Evolutionary conservation across 1,140 invertebrate species (phyloP), one percentile per base, ranked within the genome.

Genomic region (Epicauta chinensis): DNA sequence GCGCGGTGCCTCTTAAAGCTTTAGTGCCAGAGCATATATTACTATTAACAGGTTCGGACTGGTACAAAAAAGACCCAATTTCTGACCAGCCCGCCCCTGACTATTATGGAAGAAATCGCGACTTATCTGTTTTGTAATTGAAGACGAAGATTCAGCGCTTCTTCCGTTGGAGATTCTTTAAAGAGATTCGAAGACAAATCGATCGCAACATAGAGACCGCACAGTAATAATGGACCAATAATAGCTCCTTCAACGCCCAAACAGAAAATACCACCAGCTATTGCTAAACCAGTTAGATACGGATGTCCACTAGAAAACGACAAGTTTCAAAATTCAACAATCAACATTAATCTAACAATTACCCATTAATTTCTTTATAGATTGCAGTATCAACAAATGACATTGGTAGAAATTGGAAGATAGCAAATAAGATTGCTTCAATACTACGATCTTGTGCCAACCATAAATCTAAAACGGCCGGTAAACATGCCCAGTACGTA

Each of bases 201-300:
- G 40, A 90, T 77, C 12, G 81, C 81, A 1, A 91, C 89, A 67
- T 92, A 81, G 1, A 93, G 77, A 41, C 82, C 84, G 66, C 95
- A 98, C 0, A 99, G 74, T 14, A 98, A 76, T 1, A 98, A 77
- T 0, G 97, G 96, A 0, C 97, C 97, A 55, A 98, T 87, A 48
- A 99, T 91, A 1, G 94, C 95, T 0, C 97, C 97, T 74, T 98
- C 91, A 36, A 95, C 81, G 0, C 97, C 97, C 46, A 97, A 75
- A 76, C 91, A 98, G 69, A 97, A 96, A 56, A 98, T 91, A 31
- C 97, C 97, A n/a, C 97, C 96, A 7, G 93, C 94, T 61, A 99
- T 95, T 0, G 95, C 91, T 29, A 99, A 73, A 23, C 93, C 96
- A n/a, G 96, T 98, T 17, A 99, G 79, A 75, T 98, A 99, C 0